A percentile compares a stretch with the other conserved stretches of the same genome.
Conservation (phyloP, 2,888 invertebrate species). For the Scelioninae gen. 1 region DNA sequence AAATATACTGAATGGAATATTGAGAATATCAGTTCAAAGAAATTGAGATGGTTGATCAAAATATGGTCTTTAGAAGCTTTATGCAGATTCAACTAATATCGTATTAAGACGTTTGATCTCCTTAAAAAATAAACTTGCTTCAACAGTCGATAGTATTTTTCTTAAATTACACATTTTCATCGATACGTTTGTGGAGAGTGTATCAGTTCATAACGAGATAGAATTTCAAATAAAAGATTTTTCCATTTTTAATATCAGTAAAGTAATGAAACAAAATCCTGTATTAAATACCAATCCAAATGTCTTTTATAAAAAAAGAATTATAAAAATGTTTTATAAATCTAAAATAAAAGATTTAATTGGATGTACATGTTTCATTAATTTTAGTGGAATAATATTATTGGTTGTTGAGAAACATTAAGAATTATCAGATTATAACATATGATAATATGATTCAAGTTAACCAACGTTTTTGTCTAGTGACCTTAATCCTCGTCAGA, state of each 20-base stretch:
- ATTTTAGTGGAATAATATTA: background rate
- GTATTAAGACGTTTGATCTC: conserved; percentile 9
- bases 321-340: background rate
- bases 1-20: conserved; percentile 21
- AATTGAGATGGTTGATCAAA: conserved; percentile 36
- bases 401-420: conserved; percentile 8
- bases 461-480: conserved; percentile 37
- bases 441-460: conserved; percentile 51
- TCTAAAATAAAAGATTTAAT: background rate
- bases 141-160: background rate
- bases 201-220: no score
- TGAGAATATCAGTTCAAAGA: conserved; percentile 29
- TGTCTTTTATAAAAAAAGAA: no score
- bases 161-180: background rate
- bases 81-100: conserved; percentile 4
- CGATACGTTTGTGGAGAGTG: background rate
- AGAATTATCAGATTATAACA: conserved; percentile 41
- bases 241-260: no score
- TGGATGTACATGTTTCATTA: no score
- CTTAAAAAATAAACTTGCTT: background rate
- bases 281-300: no score
- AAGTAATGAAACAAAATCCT: no score
- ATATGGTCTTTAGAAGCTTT: conserved; percentile 20
- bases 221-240: no score
- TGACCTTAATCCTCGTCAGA: conserved; percentile 53